These are phyloP conservation scores for Tupaia tana DNA, from an alignment of 2,113 vertebrate genomes.

Conservation along the genomic window DNA sequence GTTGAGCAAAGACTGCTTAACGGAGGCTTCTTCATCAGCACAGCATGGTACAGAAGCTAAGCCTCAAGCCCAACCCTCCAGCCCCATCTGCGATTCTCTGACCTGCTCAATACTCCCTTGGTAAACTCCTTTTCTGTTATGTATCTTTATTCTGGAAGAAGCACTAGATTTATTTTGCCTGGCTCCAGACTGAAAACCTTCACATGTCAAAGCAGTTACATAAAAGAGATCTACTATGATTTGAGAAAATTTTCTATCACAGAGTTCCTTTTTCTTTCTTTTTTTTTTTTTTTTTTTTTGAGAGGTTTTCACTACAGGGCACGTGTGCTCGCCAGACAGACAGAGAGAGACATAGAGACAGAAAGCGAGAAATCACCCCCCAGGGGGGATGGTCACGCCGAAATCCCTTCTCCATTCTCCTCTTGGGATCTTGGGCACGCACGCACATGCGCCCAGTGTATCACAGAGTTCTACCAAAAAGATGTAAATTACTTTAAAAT, in stretches of 20 bases:
- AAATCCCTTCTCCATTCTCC: too few relatives aligned
- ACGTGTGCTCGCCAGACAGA: too few relatives aligned
- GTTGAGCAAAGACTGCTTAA: not conserved
- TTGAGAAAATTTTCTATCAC: slow-evolving; percentile 10
- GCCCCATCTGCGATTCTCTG: not conserved
- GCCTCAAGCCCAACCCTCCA: not conserved
- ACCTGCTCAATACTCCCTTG: not conserved
- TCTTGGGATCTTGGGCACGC: too few relatives aligned
- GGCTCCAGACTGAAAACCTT: not conserved
- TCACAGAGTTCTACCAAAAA: not conserved
- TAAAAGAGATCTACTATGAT: not conserved
- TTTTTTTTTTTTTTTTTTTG: too few relatives aligned
- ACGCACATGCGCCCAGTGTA: too few relatives aligned
- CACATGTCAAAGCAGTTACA: slow-evolving; percentile 29
- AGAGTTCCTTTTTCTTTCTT: too few relatives aligned
- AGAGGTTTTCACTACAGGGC: too few relatives aligned
- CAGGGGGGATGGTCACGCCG: too few relatives aligned
- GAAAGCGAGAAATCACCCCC: too few relatives aligned
- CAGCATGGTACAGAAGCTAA: not conserved
- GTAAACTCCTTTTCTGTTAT: not conserved
- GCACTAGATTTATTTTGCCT: not conserved
- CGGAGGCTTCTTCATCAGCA: not conserved
- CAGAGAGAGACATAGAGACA: too few relatives aligned
- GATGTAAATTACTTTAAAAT: not conserved
- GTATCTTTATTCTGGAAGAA: slow-evolving; percentile 13